Conservation (phyloP, 1,140 invertebrate genomes). For the Halictus rubicundus region DNA sequence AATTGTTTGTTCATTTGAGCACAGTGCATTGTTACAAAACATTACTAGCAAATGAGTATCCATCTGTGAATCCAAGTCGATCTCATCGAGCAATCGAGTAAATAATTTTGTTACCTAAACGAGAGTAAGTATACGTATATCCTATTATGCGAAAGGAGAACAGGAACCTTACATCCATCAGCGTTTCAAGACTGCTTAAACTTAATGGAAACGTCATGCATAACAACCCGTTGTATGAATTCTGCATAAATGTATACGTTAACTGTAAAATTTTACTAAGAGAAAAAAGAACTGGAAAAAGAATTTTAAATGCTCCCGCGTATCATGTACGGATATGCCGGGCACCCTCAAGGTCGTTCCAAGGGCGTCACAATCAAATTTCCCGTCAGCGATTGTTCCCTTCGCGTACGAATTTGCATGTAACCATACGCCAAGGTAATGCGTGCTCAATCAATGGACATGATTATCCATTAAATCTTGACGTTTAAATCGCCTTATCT, state of each 20-base stretch:
- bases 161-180: constrained; percentile 6
- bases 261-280: not conserved
- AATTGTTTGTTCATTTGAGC: too few relatives aligned
- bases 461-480: not conserved
- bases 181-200: not conserved
- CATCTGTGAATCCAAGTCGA: too few relatives aligned
- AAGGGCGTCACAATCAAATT: constrained; percentile 6
- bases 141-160: not conserved
- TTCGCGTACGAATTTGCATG: not conserved
- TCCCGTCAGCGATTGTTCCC: not conserved
- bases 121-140: not conserved
- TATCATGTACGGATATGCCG: not conserved
- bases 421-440: not conserved
- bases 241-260: not conserved
- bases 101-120: too few relatives aligned
- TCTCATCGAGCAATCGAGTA: too few relatives aligned
- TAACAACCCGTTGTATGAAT: not conserved
- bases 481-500: not conserved
- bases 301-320: too few relatives aligned
- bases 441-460: not conserved
- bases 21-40: too few relatives aligned
- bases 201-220: constrained; percentile 24
- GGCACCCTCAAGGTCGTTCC: not conserved
- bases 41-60: too few relatives aligned
- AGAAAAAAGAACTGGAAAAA: not conserved